Evolutionary conservation across 1,140 invertebrate species (phyloP), one percentile per base, ranked within the genome.

Genomic region (Heliothis subflexa): DNA sequence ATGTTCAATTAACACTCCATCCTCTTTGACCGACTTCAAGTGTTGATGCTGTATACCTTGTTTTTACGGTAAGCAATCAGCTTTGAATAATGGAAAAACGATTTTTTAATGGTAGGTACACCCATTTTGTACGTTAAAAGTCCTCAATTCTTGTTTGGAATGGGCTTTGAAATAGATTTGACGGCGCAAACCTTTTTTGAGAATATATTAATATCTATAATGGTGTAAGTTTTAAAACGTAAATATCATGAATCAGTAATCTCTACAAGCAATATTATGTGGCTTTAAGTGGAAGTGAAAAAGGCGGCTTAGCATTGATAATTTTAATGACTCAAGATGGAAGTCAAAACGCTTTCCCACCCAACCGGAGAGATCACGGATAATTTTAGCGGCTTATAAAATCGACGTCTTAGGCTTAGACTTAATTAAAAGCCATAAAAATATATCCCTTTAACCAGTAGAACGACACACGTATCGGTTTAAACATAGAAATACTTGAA

Each of bases 1-100:
- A 40, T 25, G 50, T 74, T 13, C 71, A 59, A 61, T 74, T 74
- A 74, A 61, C 71, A 45, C 55, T 57, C 57, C 66, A 28, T 33
- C 33, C 33, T 57, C 28, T 57, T 45, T 73, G 55, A 73, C 54
- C 54, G 54, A 73, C 54, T 47, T 47, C 33, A 40, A 14, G 10
- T 4, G n/a, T 47, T 21, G 11, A 21, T 45, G 54, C 59, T 49
- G 47, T 10, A 49, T 70, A 52, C 71, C 18, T 25, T 21, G 71
- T 47, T 73, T 59, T 73, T 59, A 73, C 14, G 71, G 54, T 54
- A 73, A 57, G 54, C 33, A 59, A 59, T 18, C 5, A 2, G 33
- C 40, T 47, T 25, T 59, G 18, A 45, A 71, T 25, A 57, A 57
- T 72, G 52, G 11, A 16, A 18, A 10, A 3, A 33, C 25, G 28